Evolutionary conservation across 1,140 invertebrate genomes (phyloP), one percentile per base, ranked within the genome.

Genomic region (Eulimnadia texana): DNA sequence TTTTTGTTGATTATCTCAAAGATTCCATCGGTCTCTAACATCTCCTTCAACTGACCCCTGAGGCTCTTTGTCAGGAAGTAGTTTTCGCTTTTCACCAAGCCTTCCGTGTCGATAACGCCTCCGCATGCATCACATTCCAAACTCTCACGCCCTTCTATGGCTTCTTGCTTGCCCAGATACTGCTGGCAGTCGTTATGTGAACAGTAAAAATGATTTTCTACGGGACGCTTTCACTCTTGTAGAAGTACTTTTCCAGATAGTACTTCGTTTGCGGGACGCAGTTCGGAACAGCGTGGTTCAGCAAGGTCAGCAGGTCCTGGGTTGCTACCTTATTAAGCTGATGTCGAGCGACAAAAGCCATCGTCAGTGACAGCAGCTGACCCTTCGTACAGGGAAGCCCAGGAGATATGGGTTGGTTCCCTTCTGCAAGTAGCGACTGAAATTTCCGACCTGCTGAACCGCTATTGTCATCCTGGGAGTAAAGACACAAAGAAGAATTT

Each of bases 151-250:
- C 33, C 33, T 42, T 42, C 6, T 16, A 42, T 9, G 33, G 6
- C 33, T 42, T 42, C 6, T 9, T 42, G 6, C 6, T 16, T 42
- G 33, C 33, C 6, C 6, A 9, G 6, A 16, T 42, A 42, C 33
- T 42, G 33, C 6, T 24, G 20, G 55, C 55, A 57, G 27, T 28
- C 19, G 29, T 57, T 24, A n/a, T n/a, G n/a, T n/a, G n/a, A n/a
- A 29, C 55, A 57, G 29, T 57, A 57, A 28, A 57, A 57, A 57
- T 57, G 55, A 19, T 57, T 57, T 24, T 24, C 55, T 9, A 42
- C n/a, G 3, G 24, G n/a, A n/a, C 0, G 20, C 25, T 29, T 57
- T 16, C 20, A 16, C 25, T 16, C 52, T 25, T 13, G 20, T 13
- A 25, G 33, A 54, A 54, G 25, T 23, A 54, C 16, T 42, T 42